phyloP scores from a whole-genome alignment of 2,113 vertebrate species.

The Colius striatus region DNA sequence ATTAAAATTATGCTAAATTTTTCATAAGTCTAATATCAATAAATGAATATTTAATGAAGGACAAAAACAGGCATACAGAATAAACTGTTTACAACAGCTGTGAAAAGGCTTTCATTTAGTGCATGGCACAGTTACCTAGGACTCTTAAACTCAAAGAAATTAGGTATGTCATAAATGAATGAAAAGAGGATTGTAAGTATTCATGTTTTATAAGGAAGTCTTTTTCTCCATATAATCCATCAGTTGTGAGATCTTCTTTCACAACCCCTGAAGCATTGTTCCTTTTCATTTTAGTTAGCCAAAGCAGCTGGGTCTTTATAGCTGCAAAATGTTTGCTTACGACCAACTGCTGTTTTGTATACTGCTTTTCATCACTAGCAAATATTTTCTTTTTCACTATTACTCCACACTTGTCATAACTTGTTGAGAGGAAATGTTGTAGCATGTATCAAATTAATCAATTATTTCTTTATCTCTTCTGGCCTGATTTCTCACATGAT shows the following conservation, averaged over 20 bases:
- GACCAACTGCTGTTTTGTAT: constrained; percentile 43
- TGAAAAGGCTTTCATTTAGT: constrained; percentile 23
- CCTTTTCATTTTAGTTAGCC: constrained; percentile 44
- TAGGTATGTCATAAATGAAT: not conserved
- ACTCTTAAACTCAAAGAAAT: not conserved
- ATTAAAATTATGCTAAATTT: constrained; percentile 53
- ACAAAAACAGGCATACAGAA: constrained; percentile 12
- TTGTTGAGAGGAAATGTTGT: not conserved
- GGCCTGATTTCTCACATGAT: not conserved
- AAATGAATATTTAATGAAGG: constrained; percentile 64
- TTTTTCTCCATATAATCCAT: not conserved
- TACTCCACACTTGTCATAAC: not conserved
- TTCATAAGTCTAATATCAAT: constrained; percentile 64
- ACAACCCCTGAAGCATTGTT: constrained; percentile 9
- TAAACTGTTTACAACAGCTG: constrained; percentile 27
- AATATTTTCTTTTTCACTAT: constrained; percentile 30
- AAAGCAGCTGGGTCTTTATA: constrained; percentile 57
- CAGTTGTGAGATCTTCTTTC: constrained; percentile 27
- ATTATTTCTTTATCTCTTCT: not conserved
- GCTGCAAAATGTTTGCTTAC: constrained; percentile 41
- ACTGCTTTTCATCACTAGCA: not conserved
- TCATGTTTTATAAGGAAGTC: not conserved
- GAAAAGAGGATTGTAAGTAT: not conserved
- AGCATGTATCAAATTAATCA: not conserved
- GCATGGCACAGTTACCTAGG: not conserved